Percentiles rank a stretch among this genome's conserved stretches.
These are phyloP conservation scores for Loxodonta africana DNA, from an alignment of 2,113 vertebrate genomes.

Conservation along the genomic window DNA sequence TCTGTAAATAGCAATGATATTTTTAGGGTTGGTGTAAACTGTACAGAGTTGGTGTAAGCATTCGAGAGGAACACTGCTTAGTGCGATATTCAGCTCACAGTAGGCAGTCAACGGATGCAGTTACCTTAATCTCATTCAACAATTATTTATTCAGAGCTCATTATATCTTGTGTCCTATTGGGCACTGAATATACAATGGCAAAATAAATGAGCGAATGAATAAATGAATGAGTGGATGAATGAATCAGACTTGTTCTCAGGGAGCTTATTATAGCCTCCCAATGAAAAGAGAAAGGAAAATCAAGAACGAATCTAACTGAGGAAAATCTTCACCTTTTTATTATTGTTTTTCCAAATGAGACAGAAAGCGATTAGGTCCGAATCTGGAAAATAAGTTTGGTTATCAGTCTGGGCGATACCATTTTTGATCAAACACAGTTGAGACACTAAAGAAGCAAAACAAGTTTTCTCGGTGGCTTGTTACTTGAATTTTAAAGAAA, in stretches of 20 bases:
- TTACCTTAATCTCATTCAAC: conserved; percentile 6
- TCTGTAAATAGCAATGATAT: background rate
- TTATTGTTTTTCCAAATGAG: background rate
- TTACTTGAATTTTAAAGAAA: background rate
- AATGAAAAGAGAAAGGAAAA: background rate
- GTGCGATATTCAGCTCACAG: background rate
- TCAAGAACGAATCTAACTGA: background rate
- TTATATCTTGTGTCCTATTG: background rate
- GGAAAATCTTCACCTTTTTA: background rate
- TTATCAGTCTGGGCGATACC: background rate
- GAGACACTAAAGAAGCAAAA: background rate
- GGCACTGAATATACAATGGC: background rate
- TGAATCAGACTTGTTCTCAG: background rate
- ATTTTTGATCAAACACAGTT: background rate
- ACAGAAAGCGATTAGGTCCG: background rate
- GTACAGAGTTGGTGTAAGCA: background rate
- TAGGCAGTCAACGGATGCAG: background rate
- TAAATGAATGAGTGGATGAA: background rate
- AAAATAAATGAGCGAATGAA: background rate
- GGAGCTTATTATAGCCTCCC: background rate
- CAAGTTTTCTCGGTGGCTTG: background rate
- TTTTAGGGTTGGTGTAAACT: background rate
- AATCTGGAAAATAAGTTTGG: background rate
- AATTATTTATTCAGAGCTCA: background rate
- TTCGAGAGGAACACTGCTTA: background rate